phyloP scores from a whole-genome alignment of 2,888 invertebrate genomes.

The Drosophila falleni region DNA sequence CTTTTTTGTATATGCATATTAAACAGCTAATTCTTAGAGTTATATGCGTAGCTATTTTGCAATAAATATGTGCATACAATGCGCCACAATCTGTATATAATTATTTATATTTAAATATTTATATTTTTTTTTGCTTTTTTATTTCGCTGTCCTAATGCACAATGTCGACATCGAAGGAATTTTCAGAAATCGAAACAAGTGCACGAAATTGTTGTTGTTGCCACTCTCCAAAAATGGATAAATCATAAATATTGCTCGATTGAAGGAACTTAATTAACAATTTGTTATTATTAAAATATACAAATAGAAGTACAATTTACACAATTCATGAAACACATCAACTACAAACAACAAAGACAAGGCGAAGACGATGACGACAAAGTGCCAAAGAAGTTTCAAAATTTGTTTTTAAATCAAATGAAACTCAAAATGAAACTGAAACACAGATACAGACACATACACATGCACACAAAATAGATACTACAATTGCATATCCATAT shows the following conservation, averaged over 20 bases:
- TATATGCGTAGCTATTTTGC: constrained; percentile 69
- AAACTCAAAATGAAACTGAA: constrained; percentile 26
- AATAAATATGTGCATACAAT: constrained; percentile 74
- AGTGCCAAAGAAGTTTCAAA: constrained; percentile 57
- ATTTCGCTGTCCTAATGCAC: constrained; percentile 63
- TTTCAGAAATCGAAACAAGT: constrained; percentile 50
- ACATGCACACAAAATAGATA: constrained; percentile 22
- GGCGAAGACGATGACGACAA: constrained; percentile 52
- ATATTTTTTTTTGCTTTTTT: constrained; percentile 11
- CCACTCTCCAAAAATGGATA: constrained; percentile 35
- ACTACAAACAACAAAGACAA: constrained; percentile 23
- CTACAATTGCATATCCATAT: constrained; percentile 6
- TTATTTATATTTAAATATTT: constrained; percentile 49
- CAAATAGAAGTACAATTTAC: constrained; percentile 47
- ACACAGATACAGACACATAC: constrained; percentile 13
- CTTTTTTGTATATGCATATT: constrained; percentile 63
- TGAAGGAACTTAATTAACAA: constrained; percentile 75
- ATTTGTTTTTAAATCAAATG: constrained; percentile 47
- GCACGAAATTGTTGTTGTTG: constrained; percentile 32
- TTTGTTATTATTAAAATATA: constrained; percentile 40
- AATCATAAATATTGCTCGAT: constrained; percentile 72
- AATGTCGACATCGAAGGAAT: constrained; percentile 57
- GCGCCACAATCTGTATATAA: constrained; percentile 58
- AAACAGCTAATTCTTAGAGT: constrained; percentile 67
- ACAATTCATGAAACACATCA: constrained; percentile 28